These are phyloP conservation scores for Pterocles burchelli DNA, from an alignment of 2,113 vertebrate genomes.

Conservation along the genomic window DNA sequence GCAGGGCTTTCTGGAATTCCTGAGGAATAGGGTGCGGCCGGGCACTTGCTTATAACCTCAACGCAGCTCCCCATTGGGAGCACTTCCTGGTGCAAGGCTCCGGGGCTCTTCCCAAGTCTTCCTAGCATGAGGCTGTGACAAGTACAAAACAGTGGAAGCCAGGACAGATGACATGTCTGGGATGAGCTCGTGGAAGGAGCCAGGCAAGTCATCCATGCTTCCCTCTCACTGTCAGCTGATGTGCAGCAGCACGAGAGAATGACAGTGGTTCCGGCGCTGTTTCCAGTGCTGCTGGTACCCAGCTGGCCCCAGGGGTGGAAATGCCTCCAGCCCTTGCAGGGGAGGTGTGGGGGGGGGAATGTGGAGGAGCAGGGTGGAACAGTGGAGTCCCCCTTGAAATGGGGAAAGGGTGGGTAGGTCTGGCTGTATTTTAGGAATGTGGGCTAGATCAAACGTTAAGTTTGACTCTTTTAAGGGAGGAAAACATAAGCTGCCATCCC, in stretches of 20 bases:
- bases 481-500: fast-evolving
- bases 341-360: neutral
- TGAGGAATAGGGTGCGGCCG: conserved; percentile 41
- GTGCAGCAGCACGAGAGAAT: conserved; percentile 10
- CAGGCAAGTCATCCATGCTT: neutral
- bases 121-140: neutral
- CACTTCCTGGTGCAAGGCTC: neutral
- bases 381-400: neutral
- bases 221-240: conserved; percentile 24
- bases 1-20: conserved; percentile 49
- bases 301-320: neutral
- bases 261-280: neutral
- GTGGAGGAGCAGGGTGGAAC: neutral
- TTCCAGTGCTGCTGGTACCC: neutral
- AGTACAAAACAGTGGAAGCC: neutral
- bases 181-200: neutral
- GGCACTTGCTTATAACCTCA: neutral
- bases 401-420: neutral
- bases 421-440: neutral
- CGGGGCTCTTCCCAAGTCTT: neutral
- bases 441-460: neutral
- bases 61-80: neutral
- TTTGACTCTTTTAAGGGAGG: neutral
- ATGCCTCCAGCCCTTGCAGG: neutral
- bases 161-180: neutral